phyloP scores from a whole-genome alignment of 2,113 vertebrate species.

The Eolophus roseicapilla region DNA sequence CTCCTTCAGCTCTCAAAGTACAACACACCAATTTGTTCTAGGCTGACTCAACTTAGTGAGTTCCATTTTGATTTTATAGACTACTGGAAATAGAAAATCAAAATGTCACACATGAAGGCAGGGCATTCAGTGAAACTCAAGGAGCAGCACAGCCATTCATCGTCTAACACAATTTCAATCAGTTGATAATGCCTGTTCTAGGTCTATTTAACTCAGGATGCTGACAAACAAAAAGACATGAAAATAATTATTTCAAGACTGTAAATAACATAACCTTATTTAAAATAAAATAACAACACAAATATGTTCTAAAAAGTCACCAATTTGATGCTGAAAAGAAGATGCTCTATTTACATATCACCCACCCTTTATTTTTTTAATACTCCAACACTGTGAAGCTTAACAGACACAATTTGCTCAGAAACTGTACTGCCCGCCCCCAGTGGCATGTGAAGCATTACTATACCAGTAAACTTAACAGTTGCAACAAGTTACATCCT shows the following conservation, averaged over 20 bases:
- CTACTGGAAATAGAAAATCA: neutral
- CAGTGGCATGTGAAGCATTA: neutral
- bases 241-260: neutral
- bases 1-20: neutral
- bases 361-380: neutral
- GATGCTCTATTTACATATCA: neutral
- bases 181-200: neutral
- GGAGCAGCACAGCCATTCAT: neutral
- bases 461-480: neutral
- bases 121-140: neutral
- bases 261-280: neutral
- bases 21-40: neutral
- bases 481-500: neutral
- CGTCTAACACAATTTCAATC: neutral
- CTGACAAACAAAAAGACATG: neutral
- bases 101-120: neutral
- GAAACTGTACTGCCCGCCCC: neutral
- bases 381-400: neutral
- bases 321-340: neutral
- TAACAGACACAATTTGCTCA: neutral
- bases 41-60: neutral
- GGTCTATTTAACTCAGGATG: neutral
- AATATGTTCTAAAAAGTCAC: neutral
- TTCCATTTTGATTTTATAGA: neutral
- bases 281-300: neutral